Percentiles rank a stretch among this genome's conserved stretches.
Evolutionary conservation across 2,888 invertebrate genomes (phyloP).

Genomic region (Apamea crenata): DNA sequence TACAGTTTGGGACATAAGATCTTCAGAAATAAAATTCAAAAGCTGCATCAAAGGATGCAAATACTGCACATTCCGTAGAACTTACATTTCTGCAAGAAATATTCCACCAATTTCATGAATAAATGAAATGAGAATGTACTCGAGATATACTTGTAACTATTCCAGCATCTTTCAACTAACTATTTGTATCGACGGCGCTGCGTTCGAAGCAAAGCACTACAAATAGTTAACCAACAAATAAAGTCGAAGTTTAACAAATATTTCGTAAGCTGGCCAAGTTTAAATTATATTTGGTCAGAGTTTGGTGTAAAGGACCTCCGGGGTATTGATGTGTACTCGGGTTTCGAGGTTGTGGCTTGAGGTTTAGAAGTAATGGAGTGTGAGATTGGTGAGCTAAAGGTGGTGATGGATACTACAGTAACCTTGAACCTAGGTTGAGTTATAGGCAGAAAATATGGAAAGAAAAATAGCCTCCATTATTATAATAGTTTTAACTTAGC

Average conservation of each 20-base stretch:
- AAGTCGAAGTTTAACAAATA: conserved; percentile 44
- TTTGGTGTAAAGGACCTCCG: conserved; percentile 32
- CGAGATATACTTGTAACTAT: conserved; percentile 16
- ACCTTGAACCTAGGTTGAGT: not conserved
- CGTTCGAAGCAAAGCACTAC: conserved; percentile 5
- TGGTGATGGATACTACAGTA: not conserved
- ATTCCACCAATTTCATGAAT: conserved; percentile 16
- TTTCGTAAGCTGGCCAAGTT: conserved; percentile 55
- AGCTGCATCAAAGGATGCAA: not conserved
- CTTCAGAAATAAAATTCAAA: not conserved
- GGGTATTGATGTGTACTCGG: conserved; percentile 25
- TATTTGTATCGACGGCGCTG: conserved; percentile 25
- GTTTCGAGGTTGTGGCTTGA: conserved; percentile 22
- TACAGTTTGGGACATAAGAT: not conserved
- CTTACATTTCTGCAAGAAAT: not conserved
- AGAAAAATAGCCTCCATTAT: not conserved
- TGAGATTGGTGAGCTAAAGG: not conserved
- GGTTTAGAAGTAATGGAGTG: conserved; percentile 18
- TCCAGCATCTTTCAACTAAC: conserved; percentile 15
- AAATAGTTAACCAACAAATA: conserved; percentile 56
- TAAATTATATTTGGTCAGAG: conserved; percentile 64
- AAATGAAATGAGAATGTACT: not conserved
- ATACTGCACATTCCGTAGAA: not conserved
- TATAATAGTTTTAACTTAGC: not conserved
- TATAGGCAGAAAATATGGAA: not conserved